Evolutionary conservation across 2,888 invertebrate genomes (phyloP).

Genomic region (Pomacea canaliculata): DNA sequence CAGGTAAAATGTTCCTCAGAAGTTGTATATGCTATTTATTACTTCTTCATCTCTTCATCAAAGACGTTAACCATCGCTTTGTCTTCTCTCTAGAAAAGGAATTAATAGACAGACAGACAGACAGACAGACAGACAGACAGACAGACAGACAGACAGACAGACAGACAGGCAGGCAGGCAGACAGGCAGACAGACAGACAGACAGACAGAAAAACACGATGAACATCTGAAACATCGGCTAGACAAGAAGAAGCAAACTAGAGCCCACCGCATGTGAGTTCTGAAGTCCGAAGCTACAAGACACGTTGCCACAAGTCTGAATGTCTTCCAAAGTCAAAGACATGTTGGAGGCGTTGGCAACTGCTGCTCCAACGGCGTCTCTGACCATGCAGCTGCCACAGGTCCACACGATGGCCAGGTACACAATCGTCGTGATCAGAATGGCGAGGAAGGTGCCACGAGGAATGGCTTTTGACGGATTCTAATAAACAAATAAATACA

Average conservation of each 20-base stretch:
- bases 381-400: conserved; percentile 82
- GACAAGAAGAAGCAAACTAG: neutral
- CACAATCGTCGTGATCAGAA: conserved; percentile 87
- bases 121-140: no score
- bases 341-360: conserved; percentile 53
- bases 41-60: no score
- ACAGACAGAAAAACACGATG: no score
- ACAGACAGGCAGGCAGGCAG: no score
- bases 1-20: no score
- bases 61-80: no score
- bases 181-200: no score
- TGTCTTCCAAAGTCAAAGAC: conserved; percentile 17
- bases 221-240: neutral
- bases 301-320: conserved; percentile 69
- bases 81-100: no score
- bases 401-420: conserved; percentile 85
- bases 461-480: conserved; percentile 93
- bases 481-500: conserved; percentile 68
- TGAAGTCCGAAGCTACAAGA: conserved; percentile 84
- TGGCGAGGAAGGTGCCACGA: conserved; percentile 89
- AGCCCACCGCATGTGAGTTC: conserved; percentile 83
- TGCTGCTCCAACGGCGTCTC: conserved; percentile 71
- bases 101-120: no score
- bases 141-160: no score
- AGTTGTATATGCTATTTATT: no score